These are phyloP conservation scores for Macrostomum cliftonense DNA, from an alignment of 2,888 invertebrate species.

Conservation along the genomic window DNA sequence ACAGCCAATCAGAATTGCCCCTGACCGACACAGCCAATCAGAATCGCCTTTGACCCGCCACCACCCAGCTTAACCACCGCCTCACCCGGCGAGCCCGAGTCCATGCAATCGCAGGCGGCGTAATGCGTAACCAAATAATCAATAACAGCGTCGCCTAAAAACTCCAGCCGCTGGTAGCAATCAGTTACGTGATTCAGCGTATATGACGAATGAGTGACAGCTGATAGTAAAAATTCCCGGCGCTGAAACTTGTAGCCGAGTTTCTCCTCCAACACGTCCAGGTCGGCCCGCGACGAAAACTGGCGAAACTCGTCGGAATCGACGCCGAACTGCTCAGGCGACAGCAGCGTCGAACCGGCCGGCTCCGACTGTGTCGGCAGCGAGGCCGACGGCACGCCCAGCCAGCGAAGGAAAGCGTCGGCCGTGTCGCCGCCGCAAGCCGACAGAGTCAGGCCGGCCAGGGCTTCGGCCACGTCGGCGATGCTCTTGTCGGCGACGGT, in stretches of 20 bases:
- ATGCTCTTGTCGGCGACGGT: too few species aligned
- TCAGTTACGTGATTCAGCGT: conserved; percentile 80
- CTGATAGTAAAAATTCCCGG: conserved; percentile 69
- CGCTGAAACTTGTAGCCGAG: conserved; percentile 74
- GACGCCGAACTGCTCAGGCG: conserved; percentile 17
- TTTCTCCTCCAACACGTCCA: conserved; percentile 51
- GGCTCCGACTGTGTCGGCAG: conserved; percentile 21
- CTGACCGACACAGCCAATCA: too few species aligned
- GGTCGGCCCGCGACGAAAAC: conserved; percentile 42
- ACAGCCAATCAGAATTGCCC: too few species aligned
- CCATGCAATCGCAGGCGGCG: too few species aligned
- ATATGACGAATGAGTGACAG: conserved; percentile 87
- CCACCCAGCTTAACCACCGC: too few species aligned
- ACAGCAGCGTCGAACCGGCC: neutral
- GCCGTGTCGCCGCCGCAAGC: conserved; percentile 83
- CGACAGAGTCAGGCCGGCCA: conserved; percentile 66
- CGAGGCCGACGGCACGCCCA: conserved; percentile 50
- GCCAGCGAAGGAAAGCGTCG: conserved; percentile 85
- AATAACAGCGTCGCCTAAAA: conserved; percentile 37
- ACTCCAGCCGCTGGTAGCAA: conserved; percentile 63
- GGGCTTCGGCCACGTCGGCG: conserved; percentile 41
- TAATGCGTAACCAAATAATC: conserved; percentile 39
- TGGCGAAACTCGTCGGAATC: too few species aligned
- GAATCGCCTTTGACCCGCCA: too few species aligned
- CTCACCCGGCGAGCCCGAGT: too few species aligned